Evolutionary conservation across 2,888 invertebrate genomes (phyloP), one percentile per base, ranked within the genome.

Genomic region (Ormyrus rosae): DNA sequence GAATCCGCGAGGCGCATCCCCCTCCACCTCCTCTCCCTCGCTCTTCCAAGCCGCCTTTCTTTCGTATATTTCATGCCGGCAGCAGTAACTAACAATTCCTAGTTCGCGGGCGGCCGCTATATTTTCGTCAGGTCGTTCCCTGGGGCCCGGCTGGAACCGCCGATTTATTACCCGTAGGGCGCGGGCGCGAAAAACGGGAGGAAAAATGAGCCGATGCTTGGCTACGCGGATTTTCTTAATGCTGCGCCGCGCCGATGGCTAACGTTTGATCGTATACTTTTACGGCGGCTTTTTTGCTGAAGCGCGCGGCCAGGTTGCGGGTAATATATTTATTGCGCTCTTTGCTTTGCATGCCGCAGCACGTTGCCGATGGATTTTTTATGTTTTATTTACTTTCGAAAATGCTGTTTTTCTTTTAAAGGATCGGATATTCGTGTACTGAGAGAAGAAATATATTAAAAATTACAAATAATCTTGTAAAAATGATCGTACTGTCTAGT

Each of bases 81-180:
- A 86, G 86, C 88, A 86, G 88, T 89, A 89, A 89, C 89, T 89
- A 89, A 89, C 89, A 88, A 88, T 89, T 89, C 88, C 85, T 89
- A 89, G 88, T 88, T 88, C 87, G 89, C 86, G 88, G 88, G 84
- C 86, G 85, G 86, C 87, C 87, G 86, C 89, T 89, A 89, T 89
- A 89, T 89, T 89, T 89, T 89, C 89, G 89, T 89, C 89, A 88
- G 88, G 85, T 89, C 86, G 84, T 86, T 89, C 88, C 88, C 85
- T 81, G 83, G 85, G 88, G 87, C 84, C 13, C 86, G 83, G 85
- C 63, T 83, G 83, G 85, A 88, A 86, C 87, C 86, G 83, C 86
- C 88, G 87, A 89, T 89, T 89, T 89, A 89, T 89, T 86, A 85
- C 86, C 53, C 61, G 68, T 19, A 58, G 48, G 51, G 34, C 53